Evolutionary conservation across 2,888 invertebrate species (phyloP), one percentile per base, ranked within the genome.

Genomic region (Dyspetes luteomarginatus): DNA sequence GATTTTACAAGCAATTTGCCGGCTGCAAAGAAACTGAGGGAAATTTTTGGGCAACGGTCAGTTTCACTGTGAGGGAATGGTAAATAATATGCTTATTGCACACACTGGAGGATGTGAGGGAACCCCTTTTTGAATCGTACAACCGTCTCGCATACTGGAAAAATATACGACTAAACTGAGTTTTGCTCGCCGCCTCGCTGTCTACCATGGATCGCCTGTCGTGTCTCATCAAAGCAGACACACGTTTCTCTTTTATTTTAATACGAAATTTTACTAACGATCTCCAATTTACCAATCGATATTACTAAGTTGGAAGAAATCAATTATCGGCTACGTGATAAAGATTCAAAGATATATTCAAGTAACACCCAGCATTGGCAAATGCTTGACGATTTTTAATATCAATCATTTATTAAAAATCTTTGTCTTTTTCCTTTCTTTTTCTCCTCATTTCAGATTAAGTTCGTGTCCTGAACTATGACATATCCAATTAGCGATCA

Each of bases 151-250:
- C 50, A 28, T 45, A 30, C 5, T 28, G n/a, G 58, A 26, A 50
- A 50, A 50, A 71, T 60, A 71, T 19, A 65, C 30, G 17, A 71
- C 24, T 41, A 56, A 74, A 36, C 64, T 52, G 50, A 58, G 41
- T 75, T 80, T n/a, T 82, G n/a, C n/a, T 67, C 58, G 71, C 9
- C 15, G 45, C 19, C 65, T 55, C 62, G 45, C 78, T 58, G 48
- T 73, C 82, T 81, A 15, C 71, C 52, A 62, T 36, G 79, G 69
- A 81, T 81, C 62, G 64, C 72, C 65, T 17, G 36, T 55, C 62
- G n/a, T 17, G 22, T 48, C 30, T 30, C 15, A 22, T 52, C 60
- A 12, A 52, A 26, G 36, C 12, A 50, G 7, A n/a, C 2, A 2
- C 26, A 19, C 0, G 4, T n/a, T 12, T 26, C 28, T 52, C 9